Percentiles rank a stretch among this genome's conserved stretches.
phyloP scores from a whole-genome alignment of 2,113 vertebrate genomes.

The Brachyhypopomus occidentalis region DNA sequence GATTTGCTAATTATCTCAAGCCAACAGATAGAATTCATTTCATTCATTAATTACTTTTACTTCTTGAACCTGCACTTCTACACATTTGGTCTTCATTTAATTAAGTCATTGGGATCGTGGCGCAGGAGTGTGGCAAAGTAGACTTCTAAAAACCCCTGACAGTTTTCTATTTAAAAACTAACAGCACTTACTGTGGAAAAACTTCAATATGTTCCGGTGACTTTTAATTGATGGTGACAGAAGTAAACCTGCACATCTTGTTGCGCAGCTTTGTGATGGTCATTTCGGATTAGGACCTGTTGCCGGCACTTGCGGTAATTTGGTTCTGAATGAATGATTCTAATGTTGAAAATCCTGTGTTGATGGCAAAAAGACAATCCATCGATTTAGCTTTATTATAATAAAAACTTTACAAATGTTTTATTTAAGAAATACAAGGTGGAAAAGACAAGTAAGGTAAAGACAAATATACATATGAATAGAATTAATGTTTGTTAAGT shows the following conservation, averaged over 20 bases:
- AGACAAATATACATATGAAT: too few species aligned
- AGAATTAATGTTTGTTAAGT: too few species aligned
- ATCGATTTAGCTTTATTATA: not conserved
- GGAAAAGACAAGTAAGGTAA: too few species aligned
- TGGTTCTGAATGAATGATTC: not conserved
- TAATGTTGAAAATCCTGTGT: not conserved
- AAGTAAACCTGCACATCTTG: not conserved
- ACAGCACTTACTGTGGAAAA: not conserved
- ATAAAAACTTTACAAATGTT: not conserved
- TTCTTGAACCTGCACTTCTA: too few species aligned
- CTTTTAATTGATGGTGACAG: not conserved
- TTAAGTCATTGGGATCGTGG: not conserved
- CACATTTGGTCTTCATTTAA: not conserved
- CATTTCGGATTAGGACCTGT: not conserved
- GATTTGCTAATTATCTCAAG: too few species aligned
- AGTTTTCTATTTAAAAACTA: not conserved
- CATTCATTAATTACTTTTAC: too few species aligned
- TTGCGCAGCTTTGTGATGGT: not conserved
- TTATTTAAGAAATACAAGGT: too few species aligned
- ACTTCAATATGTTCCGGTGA: not conserved
- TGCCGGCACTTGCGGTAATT: not conserved
- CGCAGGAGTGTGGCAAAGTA: not conserved
- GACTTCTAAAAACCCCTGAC: not conserved
- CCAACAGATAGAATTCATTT: too few species aligned
- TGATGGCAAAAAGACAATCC: not conserved